Conservation (phyloP, 2,888 invertebrate species). For the Papilio protenor region DNA sequence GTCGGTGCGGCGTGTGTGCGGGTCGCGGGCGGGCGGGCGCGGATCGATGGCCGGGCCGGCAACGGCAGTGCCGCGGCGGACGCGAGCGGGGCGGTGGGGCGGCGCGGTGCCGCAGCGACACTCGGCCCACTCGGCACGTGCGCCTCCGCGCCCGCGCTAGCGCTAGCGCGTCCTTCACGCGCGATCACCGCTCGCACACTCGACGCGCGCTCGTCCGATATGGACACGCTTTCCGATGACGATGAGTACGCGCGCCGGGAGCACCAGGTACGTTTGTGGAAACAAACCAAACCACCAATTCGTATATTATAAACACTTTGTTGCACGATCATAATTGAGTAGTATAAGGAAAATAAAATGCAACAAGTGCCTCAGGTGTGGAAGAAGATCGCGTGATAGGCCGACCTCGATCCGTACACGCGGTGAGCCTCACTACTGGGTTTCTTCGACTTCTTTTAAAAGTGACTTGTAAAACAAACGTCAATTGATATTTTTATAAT, state of each 20-base stretch:
- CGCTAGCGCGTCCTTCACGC: conserved; percentile 54
- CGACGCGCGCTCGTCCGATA: conserved; percentile 62
- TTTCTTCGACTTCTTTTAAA: conserved; percentile 38
- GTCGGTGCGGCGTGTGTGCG: conserved; percentile 58
- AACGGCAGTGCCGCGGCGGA: conserved; percentile 77
- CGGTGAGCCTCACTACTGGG: conserved; percentile 55
- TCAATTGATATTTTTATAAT: not conserved
- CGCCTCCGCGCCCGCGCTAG: conserved; percentile 74
- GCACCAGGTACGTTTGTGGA: conserved; percentile 70
- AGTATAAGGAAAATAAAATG: conserved; percentile 48
- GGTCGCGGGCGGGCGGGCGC: conserved; percentile 55
- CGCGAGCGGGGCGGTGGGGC: conserved; percentile 80
- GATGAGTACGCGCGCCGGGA: conserved; percentile 79
- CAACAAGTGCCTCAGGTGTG: conserved; percentile 73
- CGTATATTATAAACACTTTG: conserved; percentile 42
- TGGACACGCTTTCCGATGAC: conserved; percentile 83
- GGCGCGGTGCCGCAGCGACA: conserved; percentile 62
- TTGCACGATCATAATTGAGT: conserved; percentile 44
- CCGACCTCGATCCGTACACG: conserved; percentile 71
- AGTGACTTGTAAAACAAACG: conserved; percentile 11
- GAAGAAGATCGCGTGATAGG: conserved; percentile 69
- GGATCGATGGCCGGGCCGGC: conserved; percentile 49
- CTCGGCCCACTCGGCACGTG: conserved; percentile 71
- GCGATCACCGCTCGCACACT: conserved; percentile 54
- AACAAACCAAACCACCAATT: conserved; percentile 9